Evolutionary conservation across 1,140 invertebrate genomes (phyloP), one percentile per base, ranked within the genome.

Genomic region (Megalopta genalis): DNA sequence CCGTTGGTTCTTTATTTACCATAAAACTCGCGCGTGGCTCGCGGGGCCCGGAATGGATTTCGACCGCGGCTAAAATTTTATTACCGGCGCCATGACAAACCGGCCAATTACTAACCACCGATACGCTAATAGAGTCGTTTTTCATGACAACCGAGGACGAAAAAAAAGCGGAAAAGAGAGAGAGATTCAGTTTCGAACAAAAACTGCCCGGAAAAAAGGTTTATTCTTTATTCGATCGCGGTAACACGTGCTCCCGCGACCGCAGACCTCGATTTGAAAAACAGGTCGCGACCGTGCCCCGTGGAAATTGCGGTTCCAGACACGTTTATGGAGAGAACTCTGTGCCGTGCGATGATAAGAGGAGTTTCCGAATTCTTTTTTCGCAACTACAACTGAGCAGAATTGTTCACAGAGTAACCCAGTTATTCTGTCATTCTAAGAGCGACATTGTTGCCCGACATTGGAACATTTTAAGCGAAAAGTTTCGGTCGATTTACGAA

Each of bases 1-100:
- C 37, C 62, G 25, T 16, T 32, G 42, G 76, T 78, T 78, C 68
- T 78, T 78, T 78, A 78, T 72, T 78, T 59, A 70, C 72, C 82
- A 62, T 74, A 64, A 83, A 83, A 80, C 70, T 84, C 77, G 46
- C 14, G 63, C n/a, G 66, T 16, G 16, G 75, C 46, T 63, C 54
- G 57, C 59, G 27, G 16, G 18, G 0, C 54, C 39, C 71, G 63
- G 63, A 80, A 74, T 75, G 63, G 65, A 62, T 67, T 80, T 68
- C 78, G 39, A 23, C 65, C 42, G 42, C 57, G 64, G 42, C 57
- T 49, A 76, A 68, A 80, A 76, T 80, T 80, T 80, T 80, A 80
- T 80, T 76, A 75, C 46, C 72, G 42, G 10, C 49, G 9, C 42
- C 27, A 39, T 80, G 71, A 66, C 72, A 76, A 54, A 75, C 54